Evolutionary conservation across 1,140 invertebrate genomes (phyloP).

Genomic region (silkworm (Bombyx mori)): DNA sequence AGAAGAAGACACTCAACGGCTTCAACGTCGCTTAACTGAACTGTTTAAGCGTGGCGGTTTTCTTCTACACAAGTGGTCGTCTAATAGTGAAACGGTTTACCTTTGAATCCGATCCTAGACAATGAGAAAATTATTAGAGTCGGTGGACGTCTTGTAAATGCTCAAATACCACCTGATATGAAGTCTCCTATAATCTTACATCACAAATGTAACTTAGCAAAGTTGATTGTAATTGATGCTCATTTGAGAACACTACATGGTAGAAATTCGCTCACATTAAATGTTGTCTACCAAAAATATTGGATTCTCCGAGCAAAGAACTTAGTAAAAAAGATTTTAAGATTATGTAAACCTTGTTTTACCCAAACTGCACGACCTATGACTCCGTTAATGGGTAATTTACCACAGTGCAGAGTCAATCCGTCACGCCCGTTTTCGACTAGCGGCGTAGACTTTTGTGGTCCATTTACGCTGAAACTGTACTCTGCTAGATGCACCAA

Average conservation of each 20-base stretch:
- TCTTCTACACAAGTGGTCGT: conserved; percentile 37
- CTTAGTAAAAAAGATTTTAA: not conserved
- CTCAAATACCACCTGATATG: too few species aligned
- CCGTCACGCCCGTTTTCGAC: conserved; percentile 1
- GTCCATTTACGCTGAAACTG: conserved; percentile 2
- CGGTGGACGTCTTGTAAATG: too few species aligned
- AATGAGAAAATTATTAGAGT: too few species aligned
- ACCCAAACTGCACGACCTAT: not conserved
- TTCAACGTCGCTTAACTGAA: conserved; percentile 24
- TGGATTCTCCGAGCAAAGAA: conserved; percentile 5
- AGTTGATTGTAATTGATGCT: too few species aligned
- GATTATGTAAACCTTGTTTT: not conserved
- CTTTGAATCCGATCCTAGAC: too few species aligned
- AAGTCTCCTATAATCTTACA: too few species aligned
- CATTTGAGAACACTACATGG: too few species aligned
- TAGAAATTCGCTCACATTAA: too few species aligned
- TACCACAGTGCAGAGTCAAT: conserved; percentile 1
- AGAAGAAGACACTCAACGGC: conserved; percentile 27
- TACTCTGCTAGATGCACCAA: not conserved
- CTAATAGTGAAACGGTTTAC: conserved; percentile 21
- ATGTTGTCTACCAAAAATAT: conserved; percentile 1
- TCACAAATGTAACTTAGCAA: too few species aligned
- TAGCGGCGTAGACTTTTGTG: conserved; percentile 3
- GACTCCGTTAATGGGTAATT: conserved; percentile 5
- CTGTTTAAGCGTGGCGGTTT: conserved; percentile 28